Conservation (phyloP, 2,797 vertebrate genomes). For the Intellagama lesueurii region DNA sequence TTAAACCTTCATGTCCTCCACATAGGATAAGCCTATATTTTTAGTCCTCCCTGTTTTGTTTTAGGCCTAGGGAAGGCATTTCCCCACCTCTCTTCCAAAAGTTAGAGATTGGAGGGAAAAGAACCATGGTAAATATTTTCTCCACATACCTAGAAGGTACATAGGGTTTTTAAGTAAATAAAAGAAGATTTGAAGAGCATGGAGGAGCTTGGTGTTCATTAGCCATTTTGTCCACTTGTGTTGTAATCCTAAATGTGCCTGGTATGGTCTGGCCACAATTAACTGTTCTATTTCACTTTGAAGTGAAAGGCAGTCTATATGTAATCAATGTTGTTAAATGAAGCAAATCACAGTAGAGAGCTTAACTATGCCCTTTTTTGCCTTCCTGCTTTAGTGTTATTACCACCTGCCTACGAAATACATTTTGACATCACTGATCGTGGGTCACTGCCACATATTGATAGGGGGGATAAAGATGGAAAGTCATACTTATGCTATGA, state of each 20-base stretch:
- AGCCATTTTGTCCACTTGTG: no score
- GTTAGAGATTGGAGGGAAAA: no score
- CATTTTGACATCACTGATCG: neutral
- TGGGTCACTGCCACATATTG: neutral
- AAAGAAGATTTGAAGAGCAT: no score
- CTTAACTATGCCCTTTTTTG: neutral
- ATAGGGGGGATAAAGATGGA: neutral
- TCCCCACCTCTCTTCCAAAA: no score
- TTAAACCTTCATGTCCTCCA: no score
- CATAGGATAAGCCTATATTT: no score
- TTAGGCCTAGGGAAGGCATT: no score
- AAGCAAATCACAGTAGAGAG: neutral
- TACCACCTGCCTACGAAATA: neutral
- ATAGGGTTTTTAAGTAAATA: no score
- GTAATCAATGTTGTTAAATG: neutral
- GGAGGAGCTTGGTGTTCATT: no score
- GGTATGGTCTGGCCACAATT: neutral
- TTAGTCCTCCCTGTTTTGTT: no score
- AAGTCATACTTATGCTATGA: neutral
- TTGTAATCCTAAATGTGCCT: conserved; percentile 31
- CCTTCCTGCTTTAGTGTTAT: neutral
- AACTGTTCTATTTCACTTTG: conserved; percentile 11
- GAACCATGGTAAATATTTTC: no score
- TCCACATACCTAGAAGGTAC: no score
- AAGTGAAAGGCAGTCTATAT: neutral